A percentile compares a stretch with the other conserved stretches of the same genome.
Conservation (phyloP, 2,888 invertebrate species). For the Nymphalis polychloros region DNA sequence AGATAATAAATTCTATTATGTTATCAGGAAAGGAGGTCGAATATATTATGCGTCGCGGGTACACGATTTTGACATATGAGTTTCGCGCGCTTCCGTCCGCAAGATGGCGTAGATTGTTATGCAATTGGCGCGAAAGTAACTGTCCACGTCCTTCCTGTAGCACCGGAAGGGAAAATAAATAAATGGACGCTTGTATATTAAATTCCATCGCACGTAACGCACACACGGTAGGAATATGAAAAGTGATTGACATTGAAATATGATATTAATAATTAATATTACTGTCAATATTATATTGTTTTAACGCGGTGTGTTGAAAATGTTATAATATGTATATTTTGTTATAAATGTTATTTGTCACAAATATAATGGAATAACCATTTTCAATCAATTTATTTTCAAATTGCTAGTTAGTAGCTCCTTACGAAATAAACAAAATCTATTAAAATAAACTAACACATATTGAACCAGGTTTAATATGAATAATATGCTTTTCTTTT, state of each 20-base stretch:
- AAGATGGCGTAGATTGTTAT: slow-evolving; percentile 53
- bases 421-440: too few species aligned
- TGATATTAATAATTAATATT: slow-evolving; percentile 36
- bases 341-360: background rate
- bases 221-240: slow-evolving; percentile 43
- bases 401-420: too few species aligned
- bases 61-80: slow-evolving; percentile 32
- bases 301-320: background rate
- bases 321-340: background rate
- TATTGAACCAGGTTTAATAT: too few species aligned
- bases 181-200: slow-evolving; percentile 41
- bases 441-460: too few species aligned
- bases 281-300: slow-evolving; percentile 10
- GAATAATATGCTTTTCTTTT: too few species aligned
- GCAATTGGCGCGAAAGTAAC: slow-evolving; percentile 59
- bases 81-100: slow-evolving; percentile 44
- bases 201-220: slow-evolving; percentile 40
- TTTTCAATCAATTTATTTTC: too few species aligned
- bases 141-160: slow-evolving; percentile 55
- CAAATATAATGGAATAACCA: background rate
- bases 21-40: slow-evolving; percentile 31
- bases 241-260: slow-evolving; percentile 50
- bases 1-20: slow-evolving; percentile 9
- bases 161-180: slow-evolving; percentile 48
- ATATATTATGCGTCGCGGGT: slow-evolving; percentile 28